Percentiles rank a stretch among this genome's conserved stretches.
Evolutionary conservation across 2,797 vertebrate genomes (phyloP).

Genomic region (Oreochromis mossambicus): DNA sequence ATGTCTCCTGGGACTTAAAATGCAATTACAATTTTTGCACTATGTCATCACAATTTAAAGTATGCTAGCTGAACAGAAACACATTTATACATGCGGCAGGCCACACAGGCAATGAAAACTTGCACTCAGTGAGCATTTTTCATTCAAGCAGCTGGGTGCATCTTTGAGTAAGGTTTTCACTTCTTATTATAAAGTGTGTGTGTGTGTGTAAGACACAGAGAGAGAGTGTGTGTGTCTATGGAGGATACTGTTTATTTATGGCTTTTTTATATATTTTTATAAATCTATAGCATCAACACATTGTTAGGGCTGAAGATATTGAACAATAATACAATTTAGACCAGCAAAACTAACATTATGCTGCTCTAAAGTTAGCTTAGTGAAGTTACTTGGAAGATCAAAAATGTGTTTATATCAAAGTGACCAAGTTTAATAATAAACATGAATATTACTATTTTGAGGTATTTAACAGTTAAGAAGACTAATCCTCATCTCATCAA

Average conservation of each 20-base stretch:
- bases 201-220: neutral
- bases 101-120: neutral
- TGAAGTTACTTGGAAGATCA: accelerated
- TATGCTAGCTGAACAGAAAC: neutral
- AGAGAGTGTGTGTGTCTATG: neutral
- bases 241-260: neutral
- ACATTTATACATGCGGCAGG: neutral
- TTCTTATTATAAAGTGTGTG: neutral
- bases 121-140: neutral
- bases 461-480: neutral
- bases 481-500: neutral
- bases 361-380: neutral
- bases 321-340: neutral
- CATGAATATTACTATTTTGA: neutral
- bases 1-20: neutral
- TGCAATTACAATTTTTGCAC: neutral
- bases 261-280: neutral
- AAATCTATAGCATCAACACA: neutral
- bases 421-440: neutral
- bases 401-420: neutral
- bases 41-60: neutral
- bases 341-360: neutral
- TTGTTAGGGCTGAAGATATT: neutral
- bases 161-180: neutral
- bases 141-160: neutral